These are phyloP conservation scores for Drosophila kikkawai DNA, from an alignment of 1,140 invertebrate genomes.

Conservation along the genomic window DNA sequence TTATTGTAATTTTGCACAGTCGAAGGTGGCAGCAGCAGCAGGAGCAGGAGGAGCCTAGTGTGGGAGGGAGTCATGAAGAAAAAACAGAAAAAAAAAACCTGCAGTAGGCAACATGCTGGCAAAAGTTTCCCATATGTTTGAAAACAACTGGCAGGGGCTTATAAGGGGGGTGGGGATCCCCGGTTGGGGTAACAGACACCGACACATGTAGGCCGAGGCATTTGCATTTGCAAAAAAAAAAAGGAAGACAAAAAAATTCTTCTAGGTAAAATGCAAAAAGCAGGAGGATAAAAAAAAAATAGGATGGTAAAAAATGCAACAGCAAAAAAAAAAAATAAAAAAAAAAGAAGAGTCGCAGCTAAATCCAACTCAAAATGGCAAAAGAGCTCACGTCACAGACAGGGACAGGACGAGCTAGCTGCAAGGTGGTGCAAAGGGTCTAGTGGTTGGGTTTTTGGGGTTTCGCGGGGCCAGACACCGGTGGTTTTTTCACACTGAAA, in stretches of 20 bases:
- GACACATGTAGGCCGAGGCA: constrained; percentile 79
- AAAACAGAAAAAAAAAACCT: constrained; percentile 28
- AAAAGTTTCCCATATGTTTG: constrained; percentile 63
- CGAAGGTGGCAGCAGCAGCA: constrained; percentile 11
- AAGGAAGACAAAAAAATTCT: constrained; percentile 36
- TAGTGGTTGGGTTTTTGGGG: constrained; percentile 23
- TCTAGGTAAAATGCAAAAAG: constrained; percentile 73
- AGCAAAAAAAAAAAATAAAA: constrained; percentile 12
- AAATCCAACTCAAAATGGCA: constrained; percentile 50
- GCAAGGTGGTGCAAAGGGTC: constrained; percentile 4
- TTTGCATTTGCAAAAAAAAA: constrained; percentile 74
- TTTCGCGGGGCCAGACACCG: constrained; percentile 36
- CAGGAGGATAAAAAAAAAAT: constrained; percentile 36
- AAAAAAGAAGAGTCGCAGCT: background rate
- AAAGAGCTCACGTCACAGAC: constrained; percentile 58
- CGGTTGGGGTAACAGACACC: constrained; percentile 47
- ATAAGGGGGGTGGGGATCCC: no score
- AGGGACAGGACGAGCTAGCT: constrained; percentile 14
- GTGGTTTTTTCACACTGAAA: constrained; percentile 33
- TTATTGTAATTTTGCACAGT: constrained; percentile 78
- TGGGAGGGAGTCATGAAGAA: background rate
- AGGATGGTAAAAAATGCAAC: constrained; percentile 2
- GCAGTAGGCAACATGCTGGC: constrained; percentile 62
- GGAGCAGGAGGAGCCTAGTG: constrained; percentile 2
- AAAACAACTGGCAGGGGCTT: constrained; percentile 1